A percentile compares a stretch with the other conserved stretches of the same genome.
Evolutionary conservation across 2,113 vertebrate species (phyloP).

Genomic region (Corythaeola cristata): DNA sequence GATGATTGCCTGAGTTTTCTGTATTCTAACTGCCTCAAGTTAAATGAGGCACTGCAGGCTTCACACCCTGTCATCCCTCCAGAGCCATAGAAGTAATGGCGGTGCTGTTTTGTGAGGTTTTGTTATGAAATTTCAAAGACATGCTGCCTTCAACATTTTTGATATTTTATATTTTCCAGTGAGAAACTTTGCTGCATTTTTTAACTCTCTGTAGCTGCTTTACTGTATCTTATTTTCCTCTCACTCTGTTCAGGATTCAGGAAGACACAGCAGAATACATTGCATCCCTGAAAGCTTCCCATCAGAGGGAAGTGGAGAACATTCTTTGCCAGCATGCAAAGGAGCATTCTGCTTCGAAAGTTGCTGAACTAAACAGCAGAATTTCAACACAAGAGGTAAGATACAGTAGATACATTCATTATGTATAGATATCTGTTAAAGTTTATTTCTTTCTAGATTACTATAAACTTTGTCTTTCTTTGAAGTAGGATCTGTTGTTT

Average conservation of each 20-base stretch:
- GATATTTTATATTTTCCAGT: not conserved
- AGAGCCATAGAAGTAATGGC: not conserved
- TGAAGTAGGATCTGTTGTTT: not conserved
- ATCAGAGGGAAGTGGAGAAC: conserved; percentile 80
- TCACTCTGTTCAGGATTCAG: conserved; percentile 73
- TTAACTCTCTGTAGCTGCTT: not conserved
- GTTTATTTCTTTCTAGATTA: not conserved
- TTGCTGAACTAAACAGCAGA: conserved; percentile 83
- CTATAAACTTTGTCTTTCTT: not conserved
- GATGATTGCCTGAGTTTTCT: not conserved
- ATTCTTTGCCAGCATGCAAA: conserved; percentile 82
- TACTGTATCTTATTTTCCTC: not conserved
- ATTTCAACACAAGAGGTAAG: conserved; percentile 87
- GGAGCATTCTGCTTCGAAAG: conserved; percentile 86
- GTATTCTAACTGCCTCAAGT: not conserved
- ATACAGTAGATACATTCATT: not conserved
- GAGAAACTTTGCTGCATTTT: not conserved
- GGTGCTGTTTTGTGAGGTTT: not conserved
- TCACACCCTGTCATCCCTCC: not conserved
- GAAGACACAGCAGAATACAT: conserved; percentile 76
- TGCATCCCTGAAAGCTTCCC: conserved; percentile 78
- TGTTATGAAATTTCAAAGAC: not conserved
- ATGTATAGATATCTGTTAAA: not conserved
- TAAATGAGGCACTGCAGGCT: not conserved
- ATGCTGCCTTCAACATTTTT: not conserved